Evolutionary conservation across 2,113 vertebrate genomes (phyloP), one percentile per base, ranked within the genome.

Genomic region (Pomatostomus ruficeps): DNA sequence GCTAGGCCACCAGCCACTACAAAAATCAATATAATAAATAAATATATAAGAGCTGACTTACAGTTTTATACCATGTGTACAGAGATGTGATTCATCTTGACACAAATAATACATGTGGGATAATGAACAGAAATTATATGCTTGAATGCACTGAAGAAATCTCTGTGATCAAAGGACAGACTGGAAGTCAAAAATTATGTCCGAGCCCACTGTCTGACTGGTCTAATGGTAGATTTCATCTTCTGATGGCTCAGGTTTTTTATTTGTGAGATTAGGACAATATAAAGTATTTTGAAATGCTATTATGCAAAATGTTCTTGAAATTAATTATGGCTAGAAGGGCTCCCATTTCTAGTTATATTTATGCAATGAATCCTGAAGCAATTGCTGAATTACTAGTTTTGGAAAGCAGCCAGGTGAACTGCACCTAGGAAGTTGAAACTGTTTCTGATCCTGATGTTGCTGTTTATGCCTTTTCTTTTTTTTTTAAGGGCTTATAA

Each of bases 381-480:
- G 85, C 87, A 73, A 74, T 94, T 93, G 88, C 54, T 88, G 90
- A 91, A 67, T 94, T 65, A 46, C 43, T 74, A 35, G 33, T 35
- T 90, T 65, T 96, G 93, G 90, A 91, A 91, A 71, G 78, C 67
- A 88, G 93, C 89, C 82, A 93, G 72, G 74, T 85, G 55, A 96
- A 88, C 91, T 20, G 54, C 82, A 93, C 66, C 78, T 90, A 90
- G 72, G 71, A 94, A 88, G 93, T 52, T 73, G 80, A 88, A 94
- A 90, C 95, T 83, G 82, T 63, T 91, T 94, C 87, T 88, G 71
- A 76, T 54, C 38, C 59, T 92, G 73, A 58, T 49, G 21, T 29
- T 91, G 23, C 33, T 89, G 26, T 85, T 84, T 52, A 19, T 3
- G 12, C 4, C 2, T 15, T 38, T 61, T 14, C 38, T 52, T 65